Base-by-base conservation (phyloP, 2,797 vertebrate species). In the Melanotaenia pygmaea region DNA sequence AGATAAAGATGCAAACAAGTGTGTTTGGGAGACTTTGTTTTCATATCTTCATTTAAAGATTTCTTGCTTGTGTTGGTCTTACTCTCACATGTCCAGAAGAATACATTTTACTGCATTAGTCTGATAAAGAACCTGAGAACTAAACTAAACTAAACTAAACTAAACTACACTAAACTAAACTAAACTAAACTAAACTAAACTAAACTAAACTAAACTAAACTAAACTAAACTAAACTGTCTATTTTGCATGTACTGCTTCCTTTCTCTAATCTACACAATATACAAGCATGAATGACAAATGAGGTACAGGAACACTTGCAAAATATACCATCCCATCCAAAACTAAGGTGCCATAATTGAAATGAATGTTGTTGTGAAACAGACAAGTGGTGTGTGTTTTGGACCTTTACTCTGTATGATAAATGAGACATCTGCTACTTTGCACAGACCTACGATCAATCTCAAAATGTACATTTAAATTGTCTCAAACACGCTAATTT, bases 321-420 rank as follows among this genome's bases (percentile, higher is more conserved):
- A 35, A 35, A 35, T 1, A 35, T 9, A 35, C 35, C 35, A 35
- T 35, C 35, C 7, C 35, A 35, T 35, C 7, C 35, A 8, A 10
- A 35, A 35, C 35, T 35, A 35, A 35, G 7, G 74, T 86, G 79
- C 81, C 86, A 78, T 85, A 83, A 89, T 86, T 85, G 69, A 84
- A 91, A 90, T 81, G 16, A 91, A 89, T 89, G 82, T 74, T 85
- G 50, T 70, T 84, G 76, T 83, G 75, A 86, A 84, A 82, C 71
- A 89, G 84, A 85, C 82, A 86, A 84, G 79, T 82, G 80, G 37
- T 77, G 63, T 74, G 59, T 74, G 71, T 83, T 83, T 74, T 79
- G 62, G 37, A 87, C 70, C 67, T 26, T 50, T 72, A 60, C 67
- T 61, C 47, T 63, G 58, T 40, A 64, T 83, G 72, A 88, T 83